Evolutionary conservation across 1,140 invertebrate genomes (phyloP).

Genomic region (Cardiocondyla obscurior): DNA sequence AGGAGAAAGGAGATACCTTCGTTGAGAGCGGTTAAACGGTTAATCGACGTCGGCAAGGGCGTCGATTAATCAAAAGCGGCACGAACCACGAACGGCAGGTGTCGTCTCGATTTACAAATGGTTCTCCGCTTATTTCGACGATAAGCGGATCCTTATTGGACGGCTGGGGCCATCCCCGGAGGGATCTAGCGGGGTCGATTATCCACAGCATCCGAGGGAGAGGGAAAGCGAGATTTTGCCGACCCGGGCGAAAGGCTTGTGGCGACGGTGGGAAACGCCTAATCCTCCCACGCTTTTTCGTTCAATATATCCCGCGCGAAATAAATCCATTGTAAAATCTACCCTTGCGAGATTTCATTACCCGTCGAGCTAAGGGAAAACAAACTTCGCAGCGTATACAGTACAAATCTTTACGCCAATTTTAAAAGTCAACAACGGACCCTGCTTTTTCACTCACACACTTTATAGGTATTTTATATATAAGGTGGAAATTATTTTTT

Average conservation of each 20-base stretch:
- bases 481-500: neutral
- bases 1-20: constrained; percentile 28
- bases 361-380: neutral
- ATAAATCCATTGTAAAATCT: neutral
- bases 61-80: constrained; percentile 48
- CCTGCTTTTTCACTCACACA: neutral
- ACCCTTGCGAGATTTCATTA: neutral
- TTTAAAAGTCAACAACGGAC: neutral
- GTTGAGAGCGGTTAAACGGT: constrained; percentile 30
- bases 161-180: neutral
- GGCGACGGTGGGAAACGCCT: neutral
- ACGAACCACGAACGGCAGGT: constrained; percentile 19
- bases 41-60: constrained; percentile 20
- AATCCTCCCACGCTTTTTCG: neutral
- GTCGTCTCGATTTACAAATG: constrained; percentile 51
- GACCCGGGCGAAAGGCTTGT: neutral
- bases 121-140: constrained; percentile 42
- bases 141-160: constrained; percentile 50
- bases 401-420: neutral
- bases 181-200: constrained; percentile 6
- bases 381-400: neutral
- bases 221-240: constrained; percentile 22
- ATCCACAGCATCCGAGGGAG: neutral
- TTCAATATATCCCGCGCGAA: constrained; percentile 15
- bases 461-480: neutral